A percentile compares a stretch with the other conserved stretches of the same genome.
Conservation (phyloP, 2,888 invertebrate species). For the Tetragnatha montana region DNA sequence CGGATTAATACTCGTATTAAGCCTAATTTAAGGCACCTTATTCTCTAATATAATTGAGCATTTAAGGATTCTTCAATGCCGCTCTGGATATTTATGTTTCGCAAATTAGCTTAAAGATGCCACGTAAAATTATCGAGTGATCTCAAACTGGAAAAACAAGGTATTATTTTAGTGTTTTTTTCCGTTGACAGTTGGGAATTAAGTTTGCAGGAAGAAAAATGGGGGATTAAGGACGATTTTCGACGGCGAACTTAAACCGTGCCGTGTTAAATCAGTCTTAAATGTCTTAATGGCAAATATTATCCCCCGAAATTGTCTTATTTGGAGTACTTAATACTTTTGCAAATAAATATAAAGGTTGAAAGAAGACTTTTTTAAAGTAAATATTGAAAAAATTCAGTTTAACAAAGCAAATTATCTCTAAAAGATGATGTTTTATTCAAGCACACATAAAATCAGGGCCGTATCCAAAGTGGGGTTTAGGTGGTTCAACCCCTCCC, state of each 20-base stretch:
- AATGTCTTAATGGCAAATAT: not conserved
- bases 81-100: conserved; percentile 9
- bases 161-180: not conserved
- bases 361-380: too few relatives aligned
- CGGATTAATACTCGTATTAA: not conserved
- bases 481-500: too few relatives aligned
- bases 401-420: too few relatives aligned
- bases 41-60: not conserved
- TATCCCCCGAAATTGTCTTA: not conserved
- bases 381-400: too few relatives aligned
- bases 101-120: not conserved
- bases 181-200: conserved; percentile 34
- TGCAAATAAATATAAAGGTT: too few relatives aligned
- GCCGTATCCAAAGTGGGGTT: too few relatives aligned
- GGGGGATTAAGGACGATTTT: not conserved
- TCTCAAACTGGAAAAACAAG: conserved; percentile 15
- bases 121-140: conserved; percentile 3
- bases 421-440: too few relatives aligned
- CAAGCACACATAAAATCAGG: too few relatives aligned
- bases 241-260: conserved; percentile 13
- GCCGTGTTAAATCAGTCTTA: not conserved
- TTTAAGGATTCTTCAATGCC: not conserved
- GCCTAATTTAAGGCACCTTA: conserved; percentile 2
- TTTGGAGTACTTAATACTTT: too few relatives aligned
- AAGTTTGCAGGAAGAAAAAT: not conserved